Conservation (phyloP, 2,797 vertebrate genomes). For the Mastacembelus armatus region DNA sequence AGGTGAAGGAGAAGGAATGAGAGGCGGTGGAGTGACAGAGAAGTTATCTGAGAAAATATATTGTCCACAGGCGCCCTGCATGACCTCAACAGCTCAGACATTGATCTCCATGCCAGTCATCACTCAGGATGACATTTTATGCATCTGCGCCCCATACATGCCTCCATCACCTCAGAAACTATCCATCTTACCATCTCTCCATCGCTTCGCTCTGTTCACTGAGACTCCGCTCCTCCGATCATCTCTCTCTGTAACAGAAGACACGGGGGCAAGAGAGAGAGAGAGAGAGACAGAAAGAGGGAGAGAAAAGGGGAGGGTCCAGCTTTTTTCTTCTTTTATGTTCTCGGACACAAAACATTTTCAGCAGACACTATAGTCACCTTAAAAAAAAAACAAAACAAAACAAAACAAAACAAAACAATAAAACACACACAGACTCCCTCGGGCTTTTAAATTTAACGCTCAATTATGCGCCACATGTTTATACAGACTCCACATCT, state of each 20-base stretch:
- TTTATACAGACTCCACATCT: slow-evolving; percentile 55
- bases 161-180: slow-evolving; percentile 54
- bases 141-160: slow-evolving; percentile 53
- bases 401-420: too few species aligned
- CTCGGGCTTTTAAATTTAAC: slow-evolving; percentile 49
- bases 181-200: slow-evolving; percentile 87
- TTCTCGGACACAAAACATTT: slow-evolving; percentile 65
- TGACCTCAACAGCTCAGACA: slow-evolving; percentile 72
- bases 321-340: slow-evolving; percentile 61
- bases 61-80: slow-evolving; percentile 56
- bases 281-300: slow-evolving; percentile 42
- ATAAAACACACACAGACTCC: too few species aligned
- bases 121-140: slow-evolving; percentile 70
- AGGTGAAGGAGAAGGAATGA: slow-evolving; percentile 53
- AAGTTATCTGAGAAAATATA: slow-evolving; percentile 61
- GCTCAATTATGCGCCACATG: slow-evolving; percentile 59
- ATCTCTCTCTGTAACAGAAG: slow-evolving; percentile 79
- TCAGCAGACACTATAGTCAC: slow-evolving; percentile 46
- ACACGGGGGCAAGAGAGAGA: slow-evolving; percentile 61
- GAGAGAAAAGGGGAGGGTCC: slow-evolving; percentile 66
- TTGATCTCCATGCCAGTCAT: slow-evolving; percentile 55
- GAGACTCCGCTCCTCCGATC: slow-evolving; percentile 80
- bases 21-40: slow-evolving; percentile 40
- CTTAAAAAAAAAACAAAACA: too few species aligned
- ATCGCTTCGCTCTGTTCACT: slow-evolving; percentile 87